Base-by-base conservation (phyloP, 1,140 invertebrate species). In the Polypedilum vanderplanki region DNA sequence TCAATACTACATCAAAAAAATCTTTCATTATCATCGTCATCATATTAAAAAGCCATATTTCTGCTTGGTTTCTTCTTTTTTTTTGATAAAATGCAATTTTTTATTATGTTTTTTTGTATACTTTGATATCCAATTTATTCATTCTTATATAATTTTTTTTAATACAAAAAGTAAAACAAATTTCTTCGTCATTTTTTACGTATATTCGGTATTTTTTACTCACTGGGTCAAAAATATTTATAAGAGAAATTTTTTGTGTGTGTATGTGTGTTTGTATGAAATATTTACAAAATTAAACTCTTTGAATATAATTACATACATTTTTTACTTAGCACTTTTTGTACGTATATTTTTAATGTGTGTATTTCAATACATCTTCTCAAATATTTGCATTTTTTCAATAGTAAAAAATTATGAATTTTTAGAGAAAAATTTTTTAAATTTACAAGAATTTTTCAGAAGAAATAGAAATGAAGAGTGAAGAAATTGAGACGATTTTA, bases 121-220 rank as follows among this genome's bases (percentile, higher is more conserved):
- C 40, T 74, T 74, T 74, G n/a, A 74, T 74, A 41, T 74, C 33
- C 73, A 74, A 74, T 74, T 74, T 17, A 57, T 57, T 57, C 46
- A 57, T 57, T 57, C 46, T 57, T 57, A 57, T 57, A 57, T 57
- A 57, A 15, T 57, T 57, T 15, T 57, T 57, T 15, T 57, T 57
- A n/a, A n/a, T 57, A 12, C 4, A 57, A 57, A 57, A 57, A 57
- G 0, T 4, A 12, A 57, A 46, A 46, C 9, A 46, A 46, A 7
- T 1, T 1, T 3, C 8, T 8, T 46, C 15, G 9, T 46, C 41
- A 46, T n/a, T 33, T 33, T 12, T 57, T 57, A 57, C 46, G 46
- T 57, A 57, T 57, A 57, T 57, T 8, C 15, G 46, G 46, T 57
- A 57, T 57, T 74, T 74, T 40, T 33, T 33, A n/a, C 4, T n/a